Evolutionary conservation across 1,140 invertebrate species (phyloP).

Genomic region (Aricia agestis): DNA sequence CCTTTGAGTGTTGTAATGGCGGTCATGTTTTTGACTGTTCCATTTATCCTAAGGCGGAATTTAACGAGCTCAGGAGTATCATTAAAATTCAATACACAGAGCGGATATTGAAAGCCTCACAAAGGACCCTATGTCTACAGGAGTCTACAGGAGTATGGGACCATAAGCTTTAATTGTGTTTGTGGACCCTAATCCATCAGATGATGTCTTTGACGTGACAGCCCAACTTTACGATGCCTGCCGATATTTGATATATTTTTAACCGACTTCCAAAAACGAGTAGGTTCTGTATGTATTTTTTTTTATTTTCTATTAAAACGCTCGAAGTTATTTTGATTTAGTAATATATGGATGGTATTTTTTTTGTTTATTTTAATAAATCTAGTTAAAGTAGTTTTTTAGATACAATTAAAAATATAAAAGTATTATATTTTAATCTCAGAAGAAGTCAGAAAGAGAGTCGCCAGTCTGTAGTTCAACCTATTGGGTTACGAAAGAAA

Average conservation of each 20-base stretch:
- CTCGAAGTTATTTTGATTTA: too few relatives aligned
- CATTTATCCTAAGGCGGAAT: conserved; percentile 6
- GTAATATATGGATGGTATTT: too few relatives aligned
- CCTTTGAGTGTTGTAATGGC: background rate
- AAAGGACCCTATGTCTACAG: conserved; percentile 44
- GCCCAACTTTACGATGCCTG: background rate
- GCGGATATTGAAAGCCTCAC: conserved; percentile 52
- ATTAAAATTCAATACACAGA: conserved; percentile 46
- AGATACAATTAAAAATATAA: too few relatives aligned
- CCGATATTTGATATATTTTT: background rate
- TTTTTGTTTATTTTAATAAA: too few relatives aligned
- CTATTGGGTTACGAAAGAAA: too few relatives aligned
- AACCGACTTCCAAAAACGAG: too few relatives aligned
- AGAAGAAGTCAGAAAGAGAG: too few relatives aligned
- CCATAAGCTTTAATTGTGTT: conserved; percentile 61
- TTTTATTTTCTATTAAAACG: too few relatives aligned
- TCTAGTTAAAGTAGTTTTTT: too few relatives aligned
- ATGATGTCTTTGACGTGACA: background rate
- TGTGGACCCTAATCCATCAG: conserved; percentile 46
- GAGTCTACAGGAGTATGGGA: conserved; percentile 30
- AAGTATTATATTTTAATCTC: too few relatives aligned
- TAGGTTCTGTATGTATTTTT: too few relatives aligned
- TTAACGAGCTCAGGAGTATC: conserved; percentile 25
- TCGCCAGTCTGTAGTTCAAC: too few relatives aligned
- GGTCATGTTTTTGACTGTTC: conserved; percentile 8